phyloP scores from a whole-genome alignment of 2,888 invertebrate species.

The Tenthredo mesomela region DNA sequence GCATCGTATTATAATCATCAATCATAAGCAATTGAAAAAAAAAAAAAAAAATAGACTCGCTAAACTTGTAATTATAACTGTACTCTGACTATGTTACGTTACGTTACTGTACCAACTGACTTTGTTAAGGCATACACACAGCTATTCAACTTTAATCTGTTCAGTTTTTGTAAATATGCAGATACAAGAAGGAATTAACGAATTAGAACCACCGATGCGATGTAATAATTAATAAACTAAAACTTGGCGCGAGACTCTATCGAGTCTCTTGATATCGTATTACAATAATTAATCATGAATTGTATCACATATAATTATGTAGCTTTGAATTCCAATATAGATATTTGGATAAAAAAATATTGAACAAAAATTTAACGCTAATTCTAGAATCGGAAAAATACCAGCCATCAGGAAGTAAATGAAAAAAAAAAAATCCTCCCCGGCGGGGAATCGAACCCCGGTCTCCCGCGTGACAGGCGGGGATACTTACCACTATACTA shows the following conservation, averaged over 20 bases:
- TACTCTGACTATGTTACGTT: too few relatives aligned
- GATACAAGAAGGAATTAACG: too few relatives aligned
- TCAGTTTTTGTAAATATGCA: too few relatives aligned
- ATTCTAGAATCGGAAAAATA: neutral
- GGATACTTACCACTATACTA: constrained; percentile 71
- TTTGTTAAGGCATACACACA: too few relatives aligned
- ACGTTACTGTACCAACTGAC: too few relatives aligned
- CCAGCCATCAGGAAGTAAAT: neutral
- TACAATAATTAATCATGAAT: neutral
- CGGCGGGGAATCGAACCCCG: constrained; percentile 71
- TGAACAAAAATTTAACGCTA: neutral
- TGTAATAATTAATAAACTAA: neutral
- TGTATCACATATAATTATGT: neutral
- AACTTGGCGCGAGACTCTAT: too few relatives aligned
- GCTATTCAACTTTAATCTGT: too few relatives aligned
- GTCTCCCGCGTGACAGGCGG: constrained; percentile 71
- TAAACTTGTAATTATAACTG: too few relatives aligned
- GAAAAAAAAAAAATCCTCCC: constrained; percentile 63
- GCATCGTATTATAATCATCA: too few relatives aligned
- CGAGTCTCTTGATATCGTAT: neutral
- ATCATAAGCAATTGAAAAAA: too few relatives aligned
- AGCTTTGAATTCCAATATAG: neutral
- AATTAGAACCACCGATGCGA: constrained; percentile 74
- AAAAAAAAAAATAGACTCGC: too few relatives aligned
- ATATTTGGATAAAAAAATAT: neutral